These are phyloP conservation scores for Hippolais icterina DNA, from an alignment of 2,113 vertebrate species.

Conservation along the genomic window DNA sequence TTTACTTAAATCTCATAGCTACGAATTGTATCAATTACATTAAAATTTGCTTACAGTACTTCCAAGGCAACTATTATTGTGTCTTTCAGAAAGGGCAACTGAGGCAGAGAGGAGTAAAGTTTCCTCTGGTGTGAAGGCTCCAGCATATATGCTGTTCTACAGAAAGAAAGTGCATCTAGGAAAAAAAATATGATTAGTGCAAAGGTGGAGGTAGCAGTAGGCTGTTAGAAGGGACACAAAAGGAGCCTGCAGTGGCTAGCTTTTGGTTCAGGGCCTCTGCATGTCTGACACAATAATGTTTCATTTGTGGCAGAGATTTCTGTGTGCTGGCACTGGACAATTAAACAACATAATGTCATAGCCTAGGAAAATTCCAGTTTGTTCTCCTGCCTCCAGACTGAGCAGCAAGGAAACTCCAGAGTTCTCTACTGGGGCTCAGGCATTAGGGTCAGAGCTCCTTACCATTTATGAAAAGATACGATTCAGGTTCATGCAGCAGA, in stretches of 20 bases:
- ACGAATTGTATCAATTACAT: background rate
- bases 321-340: accelerated
- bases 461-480: background rate
- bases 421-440: background rate
- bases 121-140: background rate
- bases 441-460: background rate
- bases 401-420: background rate
- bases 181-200: background rate
- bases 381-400: background rate
- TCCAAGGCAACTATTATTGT: background rate
- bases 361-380: background rate
- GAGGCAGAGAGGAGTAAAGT: background rate
- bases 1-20: background rate
- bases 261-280: background rate
- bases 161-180: background rate
- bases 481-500: background rate
- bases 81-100: background rate
- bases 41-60: background rate
- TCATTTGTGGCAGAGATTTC: background rate
- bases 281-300: background rate
- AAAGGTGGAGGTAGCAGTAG: background rate
- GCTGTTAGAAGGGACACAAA: background rate
- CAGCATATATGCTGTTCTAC: background rate
- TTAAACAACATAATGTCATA: background rate
- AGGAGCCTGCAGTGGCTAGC: accelerated